A percentile compares a stretch with the other conserved stretches of the same genome.
Evolutionary conservation across 2,797 vertebrate genomes (phyloP).

Genomic region (Enoplosus armatus): DNA sequence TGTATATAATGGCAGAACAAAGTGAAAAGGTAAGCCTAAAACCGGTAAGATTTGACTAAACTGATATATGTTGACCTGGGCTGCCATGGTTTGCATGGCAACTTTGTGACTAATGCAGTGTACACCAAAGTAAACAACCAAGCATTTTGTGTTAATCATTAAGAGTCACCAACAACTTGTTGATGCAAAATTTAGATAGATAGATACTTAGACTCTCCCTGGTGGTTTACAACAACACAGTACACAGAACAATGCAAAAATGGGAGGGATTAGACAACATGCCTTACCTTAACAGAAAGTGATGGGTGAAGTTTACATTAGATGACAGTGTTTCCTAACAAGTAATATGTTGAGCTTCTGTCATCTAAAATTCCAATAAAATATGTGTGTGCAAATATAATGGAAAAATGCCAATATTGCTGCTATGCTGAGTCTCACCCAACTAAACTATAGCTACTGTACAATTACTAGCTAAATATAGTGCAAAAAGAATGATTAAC

Average conservation of each 20-base stretch:
- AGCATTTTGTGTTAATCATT: not conserved
- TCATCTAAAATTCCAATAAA: not conserved
- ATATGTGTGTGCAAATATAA: not conserved
- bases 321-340: not conserved
- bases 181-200: not conserved
- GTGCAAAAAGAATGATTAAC: not conserved
- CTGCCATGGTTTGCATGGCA: not conserved
- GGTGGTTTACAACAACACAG: too few species aligned
- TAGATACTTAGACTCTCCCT: too few species aligned
- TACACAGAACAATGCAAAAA: too few species aligned
- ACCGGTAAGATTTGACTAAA: not conserved
- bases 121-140: conserved; percentile 3
- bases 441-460: not conserved
- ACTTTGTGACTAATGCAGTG: not conserved
- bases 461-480: not conserved
- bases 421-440: not conserved
- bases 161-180: not conserved
- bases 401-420: not conserved
- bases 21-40: not conserved
- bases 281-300: not conserved
- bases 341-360: not conserved
- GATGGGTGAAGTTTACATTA: not conserved
- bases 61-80: not conserved
- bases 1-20: not conserved
- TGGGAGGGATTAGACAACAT: not conserved